A percentile compares a stretch with the other conserved stretches of the same genome.
Evolutionary conservation across 2,888 invertebrate species (phyloP).

Genomic region (Ypsolopha scabrella): DNA sequence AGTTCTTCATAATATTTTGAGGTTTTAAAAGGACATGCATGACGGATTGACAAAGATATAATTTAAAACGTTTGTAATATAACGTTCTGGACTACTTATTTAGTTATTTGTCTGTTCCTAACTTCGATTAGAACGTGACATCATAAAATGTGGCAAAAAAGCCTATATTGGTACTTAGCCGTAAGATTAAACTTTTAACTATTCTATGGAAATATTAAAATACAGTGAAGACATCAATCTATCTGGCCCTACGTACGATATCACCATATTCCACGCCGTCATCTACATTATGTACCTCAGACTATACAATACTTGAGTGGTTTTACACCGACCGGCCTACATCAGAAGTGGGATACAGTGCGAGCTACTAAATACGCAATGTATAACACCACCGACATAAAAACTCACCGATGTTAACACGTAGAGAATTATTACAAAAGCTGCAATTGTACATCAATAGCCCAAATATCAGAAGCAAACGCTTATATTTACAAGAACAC

Average conservation of each 20-base stretch:
- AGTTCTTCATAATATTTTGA: not conserved
- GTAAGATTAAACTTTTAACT: constrained; percentile 25
- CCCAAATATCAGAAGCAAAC: not conserved
- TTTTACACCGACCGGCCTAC: not conserved
- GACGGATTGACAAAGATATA: not conserved
- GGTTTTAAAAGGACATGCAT: not conserved
- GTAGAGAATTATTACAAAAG: not conserved
- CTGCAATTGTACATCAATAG: not conserved
- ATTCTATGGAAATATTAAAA: constrained; percentile 58
- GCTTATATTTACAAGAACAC: not conserved
- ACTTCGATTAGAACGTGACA: too few relatives aligned
- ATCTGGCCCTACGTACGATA: constrained; percentile 36
- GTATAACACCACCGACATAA: too few relatives aligned
- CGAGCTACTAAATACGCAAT: too few relatives aligned
- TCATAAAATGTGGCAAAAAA: not conserved
- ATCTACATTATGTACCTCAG: constrained; percentile 31
- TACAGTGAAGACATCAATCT: constrained; percentile 62
- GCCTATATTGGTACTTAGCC: constrained; percentile 2
- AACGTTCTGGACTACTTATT: too few relatives aligned
- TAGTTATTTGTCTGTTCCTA: too few relatives aligned
- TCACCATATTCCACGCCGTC: constrained; percentile 36
- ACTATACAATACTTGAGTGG: constrained; percentile 34
- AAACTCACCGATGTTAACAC: too few relatives aligned
- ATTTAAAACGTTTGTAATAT: too few relatives aligned
- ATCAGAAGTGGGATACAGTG: too few relatives aligned